These are phyloP conservation scores for Pholis gunnellus DNA, from an alignment of 2,113 vertebrate genomes.

Conservation along the genomic window DNA sequence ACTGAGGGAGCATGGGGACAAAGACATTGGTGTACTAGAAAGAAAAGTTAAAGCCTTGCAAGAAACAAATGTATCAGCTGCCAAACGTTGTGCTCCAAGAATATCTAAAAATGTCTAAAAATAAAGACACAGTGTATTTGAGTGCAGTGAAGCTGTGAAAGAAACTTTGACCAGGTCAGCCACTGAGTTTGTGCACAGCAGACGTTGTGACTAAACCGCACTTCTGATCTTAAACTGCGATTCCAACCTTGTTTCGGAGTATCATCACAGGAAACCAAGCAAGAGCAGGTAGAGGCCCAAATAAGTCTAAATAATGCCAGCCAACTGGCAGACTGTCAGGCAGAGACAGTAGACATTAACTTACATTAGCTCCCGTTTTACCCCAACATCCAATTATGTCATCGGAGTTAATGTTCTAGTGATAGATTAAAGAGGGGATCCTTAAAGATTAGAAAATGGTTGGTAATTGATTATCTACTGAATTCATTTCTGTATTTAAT, in stretches of 20 bases:
- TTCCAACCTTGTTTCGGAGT: background rate
- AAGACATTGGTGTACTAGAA: background rate
- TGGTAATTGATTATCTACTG: constrained; percentile 3
- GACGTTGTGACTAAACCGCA: background rate
- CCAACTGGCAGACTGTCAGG: background rate
- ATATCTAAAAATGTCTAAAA: background rate
- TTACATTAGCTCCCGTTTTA: background rate
- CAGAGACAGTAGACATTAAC: background rate
- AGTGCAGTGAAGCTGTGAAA: background rate
- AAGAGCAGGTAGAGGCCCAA: background rate
- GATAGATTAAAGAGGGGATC: constrained; percentile 12
- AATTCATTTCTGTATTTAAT: constrained; percentile 6
- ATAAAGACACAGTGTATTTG: background rate
- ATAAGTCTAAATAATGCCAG: background rate
- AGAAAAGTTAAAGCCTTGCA: background rate
- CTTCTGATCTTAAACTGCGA: background rate
- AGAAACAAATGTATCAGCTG: background rate
- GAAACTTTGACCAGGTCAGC: background rate
- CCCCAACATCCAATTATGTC: constrained; percentile 3
- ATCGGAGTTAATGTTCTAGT: background rate
- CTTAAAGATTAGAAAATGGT: constrained; percentile 27
- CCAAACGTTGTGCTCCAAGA: background rate
- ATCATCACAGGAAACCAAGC: background rate
- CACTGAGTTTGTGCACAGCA: background rate
- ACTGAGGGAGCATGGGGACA: background rate